These are phyloP conservation scores for Drosophila bifasciata DNA, from an alignment of 1,140 invertebrate genomes.

Conservation along the genomic window DNA sequence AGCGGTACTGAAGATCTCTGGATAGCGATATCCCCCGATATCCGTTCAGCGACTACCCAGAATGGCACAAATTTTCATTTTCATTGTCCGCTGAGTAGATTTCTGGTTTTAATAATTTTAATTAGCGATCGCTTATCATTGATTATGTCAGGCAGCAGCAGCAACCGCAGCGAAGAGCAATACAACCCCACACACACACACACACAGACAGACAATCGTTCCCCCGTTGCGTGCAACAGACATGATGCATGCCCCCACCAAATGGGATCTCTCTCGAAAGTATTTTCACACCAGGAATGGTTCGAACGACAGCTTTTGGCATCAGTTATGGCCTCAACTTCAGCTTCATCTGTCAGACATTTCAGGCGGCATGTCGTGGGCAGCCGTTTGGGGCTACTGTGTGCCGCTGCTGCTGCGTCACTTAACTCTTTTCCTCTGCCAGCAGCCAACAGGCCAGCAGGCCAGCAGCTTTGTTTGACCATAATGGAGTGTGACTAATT, in stretches of 20 bases:
- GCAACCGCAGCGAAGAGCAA: constrained; percentile 9
- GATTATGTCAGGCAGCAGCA: constrained; percentile 67
- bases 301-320: constrained; percentile 2
- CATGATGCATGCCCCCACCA: constrained; percentile 35
- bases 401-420: constrained; percentile 30
- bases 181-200: constrained; percentile 41
- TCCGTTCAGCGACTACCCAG: constrained; percentile 43
- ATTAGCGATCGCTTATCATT: constrained; percentile 74
- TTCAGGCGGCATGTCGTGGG: constrained; percentile 45
- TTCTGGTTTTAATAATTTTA: constrained; percentile 68
- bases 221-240: constrained; percentile 45
- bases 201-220: constrained; percentile 25
- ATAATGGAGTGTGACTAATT: constrained; percentile 82
- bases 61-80: constrained; percentile 76
- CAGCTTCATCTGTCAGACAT: constrained; percentile 37
- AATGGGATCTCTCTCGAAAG: constrained; percentile 35
- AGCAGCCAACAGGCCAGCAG: too few relatives aligned
- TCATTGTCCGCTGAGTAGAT: constrained; percentile 58
- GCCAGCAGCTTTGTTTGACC: constrained; percentile 58
- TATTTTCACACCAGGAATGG: constrained; percentile 51
- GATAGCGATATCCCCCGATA: constrained; percentile 38
- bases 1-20: constrained; percentile 1
- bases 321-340: constrained; percentile 7
- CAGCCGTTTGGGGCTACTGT: constrained; percentile 48
- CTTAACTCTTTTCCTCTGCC: constrained; percentile 10